Evolutionary conservation across 1,140 invertebrate genomes (phyloP).

Genomic region (Panulirus ornatus): DNA sequence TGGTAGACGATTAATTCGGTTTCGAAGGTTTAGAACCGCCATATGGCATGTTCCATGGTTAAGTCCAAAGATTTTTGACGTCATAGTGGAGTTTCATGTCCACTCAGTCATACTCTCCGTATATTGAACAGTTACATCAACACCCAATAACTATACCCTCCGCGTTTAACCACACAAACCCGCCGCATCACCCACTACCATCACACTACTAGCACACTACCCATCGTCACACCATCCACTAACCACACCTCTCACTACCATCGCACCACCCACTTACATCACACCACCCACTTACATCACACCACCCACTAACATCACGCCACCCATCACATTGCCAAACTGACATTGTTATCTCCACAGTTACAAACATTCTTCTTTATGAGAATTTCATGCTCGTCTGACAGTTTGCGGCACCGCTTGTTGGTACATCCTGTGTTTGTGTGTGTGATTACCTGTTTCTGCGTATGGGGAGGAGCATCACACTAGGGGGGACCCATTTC

Average conservation of each 20-base stretch:
- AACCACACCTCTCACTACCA: background rate
- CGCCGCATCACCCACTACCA: background rate
- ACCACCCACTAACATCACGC: too few relatives aligned
- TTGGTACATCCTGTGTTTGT: constrained; percentile 13
- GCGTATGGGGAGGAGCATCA: constrained; percentile 4
- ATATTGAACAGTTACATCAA: too few relatives aligned
- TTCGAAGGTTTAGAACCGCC: too few relatives aligned
- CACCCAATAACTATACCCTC: background rate
- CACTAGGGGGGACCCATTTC: background rate
- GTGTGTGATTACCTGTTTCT: constrained; percentile 18
- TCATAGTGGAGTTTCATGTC: too few relatives aligned
- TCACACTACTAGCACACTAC: background rate
- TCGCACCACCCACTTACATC: background rate
- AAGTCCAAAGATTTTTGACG: too few relatives aligned
- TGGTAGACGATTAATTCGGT: too few relatives aligned
- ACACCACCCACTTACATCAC: background rate
- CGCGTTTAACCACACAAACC: background rate
- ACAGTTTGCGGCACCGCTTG: background rate
- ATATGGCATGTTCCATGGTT: too few relatives aligned
- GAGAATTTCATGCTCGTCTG: constrained; percentile 5
- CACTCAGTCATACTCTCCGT: too few relatives aligned
- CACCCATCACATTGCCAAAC: too few relatives aligned
- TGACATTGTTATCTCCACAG: background rate
- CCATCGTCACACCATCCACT: background rate
- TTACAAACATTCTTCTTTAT: constrained; percentile 29